Conservation (phyloP, 2,797 vertebrate genomes). For the Enteromius trimaculatus region DNA sequence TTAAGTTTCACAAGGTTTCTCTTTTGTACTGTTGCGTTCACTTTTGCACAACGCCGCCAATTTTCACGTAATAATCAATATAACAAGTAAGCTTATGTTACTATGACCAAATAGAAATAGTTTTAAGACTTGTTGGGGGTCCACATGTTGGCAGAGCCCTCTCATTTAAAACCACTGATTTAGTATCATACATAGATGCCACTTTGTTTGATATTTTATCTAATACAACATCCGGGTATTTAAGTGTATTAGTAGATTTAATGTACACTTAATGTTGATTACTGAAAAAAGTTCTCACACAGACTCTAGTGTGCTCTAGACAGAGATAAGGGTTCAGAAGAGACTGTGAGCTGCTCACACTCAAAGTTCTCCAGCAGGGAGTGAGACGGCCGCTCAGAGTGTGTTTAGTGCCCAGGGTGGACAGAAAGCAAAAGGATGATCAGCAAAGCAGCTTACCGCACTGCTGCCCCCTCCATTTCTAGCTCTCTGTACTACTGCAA, state of each 20-base stretch:
- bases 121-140: not conserved
- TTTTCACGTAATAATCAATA: not conserved
- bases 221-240: not conserved
- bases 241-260: not conserved
- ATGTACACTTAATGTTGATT: not conserved
- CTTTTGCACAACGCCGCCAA: not conserved
- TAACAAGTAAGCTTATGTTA: not conserved
- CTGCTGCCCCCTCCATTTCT: not conserved
- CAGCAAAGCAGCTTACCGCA: slow-evolving; percentile 33
- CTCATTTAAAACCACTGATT: slow-evolving; percentile 4
- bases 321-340: not conserved
- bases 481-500: slow-evolving; percentile 24
- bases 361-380: slow-evolving; percentile 26
- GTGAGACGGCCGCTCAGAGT: not conserved
- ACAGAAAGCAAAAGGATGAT: slow-evolving; percentile 38
- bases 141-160: not conserved
- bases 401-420: not conserved
- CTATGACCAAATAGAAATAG: not conserved
- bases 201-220: not conserved
- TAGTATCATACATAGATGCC: not conserved
- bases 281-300: not conserved
- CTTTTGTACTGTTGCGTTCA: not conserved
- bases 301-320: not conserved
- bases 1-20: not conserved
- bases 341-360: not conserved